A percentile compares a stretch with the other conserved stretches of the same genome.
Conservation (phyloP, 2,113 vertebrate genomes). For the Cairina moschata region DNA sequence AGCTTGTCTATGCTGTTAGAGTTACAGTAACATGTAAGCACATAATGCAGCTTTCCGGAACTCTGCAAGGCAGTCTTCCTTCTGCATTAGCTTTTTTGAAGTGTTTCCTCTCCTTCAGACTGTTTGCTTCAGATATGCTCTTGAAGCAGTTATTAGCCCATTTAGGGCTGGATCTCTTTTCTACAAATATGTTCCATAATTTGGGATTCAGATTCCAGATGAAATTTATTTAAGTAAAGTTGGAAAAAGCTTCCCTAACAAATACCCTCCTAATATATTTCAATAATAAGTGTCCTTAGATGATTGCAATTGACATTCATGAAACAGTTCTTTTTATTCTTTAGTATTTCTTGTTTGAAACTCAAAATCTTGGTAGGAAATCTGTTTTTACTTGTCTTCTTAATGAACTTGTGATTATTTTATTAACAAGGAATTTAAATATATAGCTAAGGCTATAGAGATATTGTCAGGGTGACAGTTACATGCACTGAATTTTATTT, state of each 20-base stretch:
- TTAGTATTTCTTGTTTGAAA: not conserved
- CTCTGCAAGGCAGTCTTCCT: not conserved
- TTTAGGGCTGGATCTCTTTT: not conserved
- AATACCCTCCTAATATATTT: not conserved
- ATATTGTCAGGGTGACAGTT: not conserved
- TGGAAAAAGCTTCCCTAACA: not conserved
- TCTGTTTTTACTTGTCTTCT: not conserved
- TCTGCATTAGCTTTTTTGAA: not conserved
- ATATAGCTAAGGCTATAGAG: not conserved
- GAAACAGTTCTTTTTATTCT: not conserved
- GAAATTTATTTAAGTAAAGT: not conserved
- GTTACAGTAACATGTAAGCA: not conserved
- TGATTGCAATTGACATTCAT: not conserved
- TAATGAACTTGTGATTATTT: not conserved
- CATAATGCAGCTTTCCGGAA: not conserved
- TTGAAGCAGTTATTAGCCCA: not conserved
- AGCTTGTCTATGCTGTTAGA: not conserved
- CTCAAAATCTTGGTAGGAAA: not conserved
- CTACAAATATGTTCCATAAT: not conserved
- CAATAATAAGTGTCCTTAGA: not conserved
- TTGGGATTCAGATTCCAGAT: not conserved
- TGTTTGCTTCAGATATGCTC: not conserved
- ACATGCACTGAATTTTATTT: not conserved
- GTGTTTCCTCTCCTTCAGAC: not conserved
- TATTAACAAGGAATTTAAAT: not conserved